Evolutionary conservation across 1,140 invertebrate genomes (phyloP), one percentile per base, ranked within the genome.

Genomic region (Drosophila elegans): DNA sequence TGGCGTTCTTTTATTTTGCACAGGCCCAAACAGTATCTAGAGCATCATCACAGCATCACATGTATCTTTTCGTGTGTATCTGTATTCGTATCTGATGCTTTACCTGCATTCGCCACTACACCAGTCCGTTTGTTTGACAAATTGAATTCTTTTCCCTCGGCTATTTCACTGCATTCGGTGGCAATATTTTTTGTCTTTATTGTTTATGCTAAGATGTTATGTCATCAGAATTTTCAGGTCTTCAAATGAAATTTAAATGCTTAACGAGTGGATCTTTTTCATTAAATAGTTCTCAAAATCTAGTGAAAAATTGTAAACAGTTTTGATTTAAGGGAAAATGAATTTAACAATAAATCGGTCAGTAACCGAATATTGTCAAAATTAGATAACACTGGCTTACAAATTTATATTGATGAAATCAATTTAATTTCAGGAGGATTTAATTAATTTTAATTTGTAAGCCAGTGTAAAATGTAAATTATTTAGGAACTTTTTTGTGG

Each of bases 1-100:
- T 9, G 21, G n/a, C 12, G 36, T 29, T 67, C 45, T 76, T 69
- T 80, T 78, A 52, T 86, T 62, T 76, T 68, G 51, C 66, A 44
- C 54, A 41, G 59, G 56, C 27, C 68, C 41, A 73, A 61, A 81
- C 11, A 76, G 71, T 53, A 72, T 56, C 66, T 56, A 56, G 42
- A 59, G 13, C 72, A 72, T 55, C 38, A 82, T 52, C 44, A 27
- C 45, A 67, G 55, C 78, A 80, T 78, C 66, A 78, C 48, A 85
- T 67, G 55, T 68, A 68, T 66, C 46, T 38, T 13, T 39, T 41
- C 32, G 42, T 54, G 25, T 34, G 45, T 54, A 34, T 42, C 34
- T 38, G 10, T 57, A 34, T 42, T 27, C 36, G 10, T 57, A 36
- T 51, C 34, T 60, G 44, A 29, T 29, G 7, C 61, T 66, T 25